These are phyloP conservation scores for Melangyna quadrimaculata DNA, from an alignment of 2,888 invertebrate genomes.

Conservation along the genomic window DNA sequence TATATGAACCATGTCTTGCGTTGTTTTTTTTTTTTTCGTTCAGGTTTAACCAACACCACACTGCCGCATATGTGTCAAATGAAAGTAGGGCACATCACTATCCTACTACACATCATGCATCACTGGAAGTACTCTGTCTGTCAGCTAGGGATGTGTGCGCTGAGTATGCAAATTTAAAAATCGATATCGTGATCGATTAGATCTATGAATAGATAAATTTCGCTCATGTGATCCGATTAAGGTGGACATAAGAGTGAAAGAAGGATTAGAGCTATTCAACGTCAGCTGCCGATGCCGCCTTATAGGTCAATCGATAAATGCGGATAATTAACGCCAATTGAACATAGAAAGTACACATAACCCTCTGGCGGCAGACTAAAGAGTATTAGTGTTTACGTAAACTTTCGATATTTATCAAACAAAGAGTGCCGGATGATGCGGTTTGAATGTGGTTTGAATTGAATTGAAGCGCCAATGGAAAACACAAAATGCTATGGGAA, in stretches of 20 bases:
- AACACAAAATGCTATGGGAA: neutral
- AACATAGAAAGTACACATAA: constrained; percentile 20
- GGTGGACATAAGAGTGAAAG: neutral
- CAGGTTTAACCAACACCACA: neutral
- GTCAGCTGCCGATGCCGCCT: neutral
- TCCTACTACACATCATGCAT: neutral
- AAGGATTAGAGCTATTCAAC: neutral
- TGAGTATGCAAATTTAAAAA: constrained; percentile 41
- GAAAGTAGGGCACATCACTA: constrained; percentile 58
- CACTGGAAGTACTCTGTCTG: neutral
- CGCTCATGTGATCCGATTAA: constrained; percentile 52
- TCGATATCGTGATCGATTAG: constrained; percentile 45
- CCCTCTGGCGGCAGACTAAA: neutral
- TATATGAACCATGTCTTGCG: neutral
- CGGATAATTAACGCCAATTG: constrained; percentile 47
- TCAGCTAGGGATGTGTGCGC: neutral
- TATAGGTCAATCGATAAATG: constrained; percentile 43
- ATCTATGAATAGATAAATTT: constrained; percentile 17
- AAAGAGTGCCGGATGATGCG: constrained; percentile 4
- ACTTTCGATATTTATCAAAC: constrained; percentile 18
- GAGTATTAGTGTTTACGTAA: neutral
- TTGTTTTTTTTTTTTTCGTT: neutral
- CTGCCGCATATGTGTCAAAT: constrained; percentile 7
- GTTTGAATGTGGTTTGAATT: neutral
- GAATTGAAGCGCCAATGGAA: neutral